Evolutionary conservation across 1,140 invertebrate genomes (phyloP).

Genomic region (Scaptodrosophila lebanonensis): DNA sequence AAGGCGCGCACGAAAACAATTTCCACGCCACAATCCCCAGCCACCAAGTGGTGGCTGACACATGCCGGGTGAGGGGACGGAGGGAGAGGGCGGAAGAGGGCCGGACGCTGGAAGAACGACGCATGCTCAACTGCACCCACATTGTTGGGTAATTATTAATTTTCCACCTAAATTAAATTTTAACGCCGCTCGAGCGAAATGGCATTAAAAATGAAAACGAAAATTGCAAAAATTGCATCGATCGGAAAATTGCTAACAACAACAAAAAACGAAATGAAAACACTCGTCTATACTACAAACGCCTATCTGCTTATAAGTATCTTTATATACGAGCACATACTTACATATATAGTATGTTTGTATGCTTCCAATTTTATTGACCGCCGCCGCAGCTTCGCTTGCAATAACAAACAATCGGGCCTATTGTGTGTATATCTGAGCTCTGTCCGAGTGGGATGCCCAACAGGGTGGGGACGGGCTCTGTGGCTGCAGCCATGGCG

Average conservation of each 20-base stretch:
- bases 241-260: constrained; percentile 51
- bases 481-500: background rate
- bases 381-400: constrained; percentile 22
- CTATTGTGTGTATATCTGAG: constrained; percentile 32
- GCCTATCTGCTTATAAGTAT: no score
- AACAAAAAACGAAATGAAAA: constrained; percentile 30
- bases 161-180: constrained; percentile 73
- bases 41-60: constrained; percentile 50
- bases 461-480: background rate
- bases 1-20: constrained; percentile 57
- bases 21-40: constrained; percentile 34
- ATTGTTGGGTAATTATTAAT: constrained; percentile 71
- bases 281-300: background rate
- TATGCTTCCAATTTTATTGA: constrained; percentile 35
- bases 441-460: background rate
- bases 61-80: constrained; percentile 11
- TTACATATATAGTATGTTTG: constrained; percentile 6
- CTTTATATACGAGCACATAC: no score
- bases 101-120: constrained; percentile 3
- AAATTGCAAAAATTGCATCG: constrained; percentile 68
- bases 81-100: background rate
- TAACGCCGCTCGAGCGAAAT: constrained; percentile 52
- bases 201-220: constrained; percentile 65
- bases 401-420: constrained; percentile 50
- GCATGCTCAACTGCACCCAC: constrained; percentile 55